These are phyloP conservation scores for Drosophila pegasa DNA, from an alignment of 2,888 invertebrate genomes.

Conservation along the genomic window DNA sequence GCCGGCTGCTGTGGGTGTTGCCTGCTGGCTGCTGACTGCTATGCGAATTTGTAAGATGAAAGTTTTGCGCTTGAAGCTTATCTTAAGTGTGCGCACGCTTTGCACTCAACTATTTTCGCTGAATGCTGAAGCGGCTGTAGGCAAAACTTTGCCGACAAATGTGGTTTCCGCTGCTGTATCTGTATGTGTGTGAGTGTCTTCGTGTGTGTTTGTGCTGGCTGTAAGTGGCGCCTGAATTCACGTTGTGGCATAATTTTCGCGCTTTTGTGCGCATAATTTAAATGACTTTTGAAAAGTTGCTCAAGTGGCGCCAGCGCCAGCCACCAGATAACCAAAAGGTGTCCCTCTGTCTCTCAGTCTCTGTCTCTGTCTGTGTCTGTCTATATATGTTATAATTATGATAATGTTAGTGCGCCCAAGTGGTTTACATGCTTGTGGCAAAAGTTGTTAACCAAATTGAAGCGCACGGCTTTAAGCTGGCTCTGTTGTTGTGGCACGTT, in stretches of 20 bases:
- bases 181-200: slow-evolving; percentile 14
- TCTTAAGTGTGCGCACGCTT: slow-evolving; percentile 78
- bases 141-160: slow-evolving; percentile 73
- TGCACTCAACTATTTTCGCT: slow-evolving; percentile 72
- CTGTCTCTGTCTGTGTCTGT: slow-evolving; percentile 15
- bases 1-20: slow-evolving; percentile 1
- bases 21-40: slow-evolving; percentile 1
- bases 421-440: slow-evolving; percentile 62
- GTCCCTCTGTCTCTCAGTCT: slow-evolving; percentile 21
- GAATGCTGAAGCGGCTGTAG: slow-evolving; percentile 46
- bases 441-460: slow-evolving; percentile 48
- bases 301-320: slow-evolving; percentile 61
- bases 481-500: slow-evolving; percentile 17
- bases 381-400: slow-evolving; percentile 69
- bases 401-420: slow-evolving; percentile 77
- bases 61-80: slow-evolving; percentile 76
- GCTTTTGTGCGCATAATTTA: slow-evolving; percentile 79
- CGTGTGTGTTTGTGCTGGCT: slow-evolving; percentile 47
- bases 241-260: slow-evolving; percentile 75
- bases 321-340: slow-evolving; percentile 62
- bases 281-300: slow-evolving; percentile 79
- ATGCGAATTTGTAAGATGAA: slow-evolving; percentile 75
- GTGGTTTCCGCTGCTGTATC: slow-evolving; percentile 62
- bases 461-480: slow-evolving; percentile 38
- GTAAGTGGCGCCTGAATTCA: slow-evolving; percentile 75